Evolutionary conservation across 2,113 vertebrate genomes (phyloP).

Genomic region (Diphyllodes magnificus): DNA sequence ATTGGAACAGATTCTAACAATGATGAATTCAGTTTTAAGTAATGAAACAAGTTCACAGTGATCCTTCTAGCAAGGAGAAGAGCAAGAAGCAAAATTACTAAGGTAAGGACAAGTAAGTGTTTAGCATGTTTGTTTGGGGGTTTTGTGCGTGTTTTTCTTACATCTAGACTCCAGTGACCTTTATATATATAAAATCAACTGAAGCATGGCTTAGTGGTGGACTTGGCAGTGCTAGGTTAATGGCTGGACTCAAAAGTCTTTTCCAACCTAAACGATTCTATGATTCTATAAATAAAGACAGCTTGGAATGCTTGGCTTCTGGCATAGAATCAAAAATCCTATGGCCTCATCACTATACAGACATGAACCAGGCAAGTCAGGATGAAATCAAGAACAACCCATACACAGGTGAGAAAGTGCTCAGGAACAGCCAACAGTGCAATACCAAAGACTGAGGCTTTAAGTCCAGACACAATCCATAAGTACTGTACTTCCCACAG

Average conservation of each 20-base stretch:
- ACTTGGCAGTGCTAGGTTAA: background rate
- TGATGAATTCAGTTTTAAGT: background rate
- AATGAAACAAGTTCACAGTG: background rate
- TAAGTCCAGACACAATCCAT: background rate
- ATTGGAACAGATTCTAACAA: background rate
- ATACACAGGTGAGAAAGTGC: background rate
- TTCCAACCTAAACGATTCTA: background rate
- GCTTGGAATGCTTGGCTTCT: constrained; percentile 32
- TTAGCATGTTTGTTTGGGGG: background rate
- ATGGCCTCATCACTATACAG: background rate
- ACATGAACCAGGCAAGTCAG: background rate
- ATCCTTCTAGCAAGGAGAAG: background rate
- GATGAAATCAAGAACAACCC: background rate
- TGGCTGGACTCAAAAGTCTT: background rate
- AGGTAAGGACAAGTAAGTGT: background rate
- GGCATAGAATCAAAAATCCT: constrained; percentile 33
- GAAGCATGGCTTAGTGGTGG: background rate
- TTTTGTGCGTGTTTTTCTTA: background rate
- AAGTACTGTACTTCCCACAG: background rate
- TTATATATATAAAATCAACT: background rate
- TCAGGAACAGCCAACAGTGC: background rate
- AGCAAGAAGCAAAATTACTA: background rate
- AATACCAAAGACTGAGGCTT: background rate
- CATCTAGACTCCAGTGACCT: background rate
- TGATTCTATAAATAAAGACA: constrained; percentile 24